Evolutionary conservation across 1,140 invertebrate species (phyloP), one percentile per base, ranked within the genome.

Genomic region (Hylaeus anthracinus): DNA sequence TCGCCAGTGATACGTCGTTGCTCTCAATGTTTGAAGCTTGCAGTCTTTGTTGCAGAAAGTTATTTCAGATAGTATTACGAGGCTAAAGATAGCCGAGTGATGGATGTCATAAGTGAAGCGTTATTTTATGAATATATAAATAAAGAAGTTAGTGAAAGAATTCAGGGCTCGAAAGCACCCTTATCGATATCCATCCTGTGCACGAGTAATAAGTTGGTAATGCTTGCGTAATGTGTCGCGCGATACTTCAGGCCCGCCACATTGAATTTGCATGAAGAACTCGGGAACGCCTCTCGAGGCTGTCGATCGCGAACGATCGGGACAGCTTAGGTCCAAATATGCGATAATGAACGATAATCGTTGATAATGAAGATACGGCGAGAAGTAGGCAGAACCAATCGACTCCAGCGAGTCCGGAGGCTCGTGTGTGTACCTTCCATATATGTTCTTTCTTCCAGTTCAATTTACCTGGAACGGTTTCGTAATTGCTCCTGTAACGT

Each of bases 241-340:
- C 15, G 55, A 65, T 39, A 15, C 55, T n/a, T 26, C 43, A 9
- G 43, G 26, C 14, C 9, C 3, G 4, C 9, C 39, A 39, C 48
- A 10, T 73, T 55, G 77, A 79, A 79, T 79, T 79, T 79, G 55
- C 77, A 79, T 73, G 61, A 65, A 56, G 14, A 12, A 58, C 41
- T 37, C 14, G 14, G 77, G 58, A 65, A 64, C 73, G n/a, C 74
- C 79, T 79, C 90, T 90, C 86, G 60, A 64, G 79, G 81, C 89
- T 90, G 89, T 90, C 69, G 87, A 74, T 87, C 87, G 89, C 88
- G 88, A 80, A 67, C 81, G 84, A 84, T 81, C 82, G 78, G 61
- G 83, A 64, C 88, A 26, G 86, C 90, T 92, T 91, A 91, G 88
- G 85, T 84, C 86, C 89, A 91, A 91, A 90, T 90, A 92, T 85